phyloP scores from a whole-genome alignment of 2,113 vertebrate species.

The Coracopsis vasa region DNA sequence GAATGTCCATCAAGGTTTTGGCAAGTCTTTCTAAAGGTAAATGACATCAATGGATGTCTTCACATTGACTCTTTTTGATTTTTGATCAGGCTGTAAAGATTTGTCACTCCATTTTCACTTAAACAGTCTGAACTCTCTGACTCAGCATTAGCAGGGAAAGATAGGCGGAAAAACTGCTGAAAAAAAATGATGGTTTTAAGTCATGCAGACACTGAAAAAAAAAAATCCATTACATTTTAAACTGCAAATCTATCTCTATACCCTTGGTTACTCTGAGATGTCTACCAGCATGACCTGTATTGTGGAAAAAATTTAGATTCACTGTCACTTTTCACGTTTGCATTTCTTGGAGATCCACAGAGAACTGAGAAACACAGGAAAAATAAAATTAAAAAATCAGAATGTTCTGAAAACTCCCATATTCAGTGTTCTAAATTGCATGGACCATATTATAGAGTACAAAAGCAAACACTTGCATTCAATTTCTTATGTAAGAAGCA shows the following conservation, averaged over 20 bases:
- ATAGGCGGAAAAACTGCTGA: background rate
- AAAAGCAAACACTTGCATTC: background rate
- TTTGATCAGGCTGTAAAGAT: background rate
- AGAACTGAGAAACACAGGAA: background rate
- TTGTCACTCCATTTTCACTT: conserved; percentile 3
- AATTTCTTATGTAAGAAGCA: background rate
- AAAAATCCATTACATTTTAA: conserved; percentile 3
- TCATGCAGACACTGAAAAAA: background rate
- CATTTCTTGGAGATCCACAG: background rate
- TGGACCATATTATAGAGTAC: background rate
- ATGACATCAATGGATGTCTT: background rate
- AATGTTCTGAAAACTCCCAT: background rate
- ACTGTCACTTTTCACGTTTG: background rate
- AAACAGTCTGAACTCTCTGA: background rate
- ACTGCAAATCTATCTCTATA: background rate
- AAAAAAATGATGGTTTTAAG: conserved; percentile 5
- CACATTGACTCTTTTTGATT: background rate
- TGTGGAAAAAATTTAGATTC: background rate
- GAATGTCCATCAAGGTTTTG: background rate
- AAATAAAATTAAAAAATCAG: background rate
- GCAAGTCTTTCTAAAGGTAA: background rate
- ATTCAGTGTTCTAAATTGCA: background rate
- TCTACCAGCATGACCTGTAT: background rate
- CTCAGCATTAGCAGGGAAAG: background rate
- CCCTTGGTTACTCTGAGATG: background rate